phyloP scores from a whole-genome alignment of 2,113 vertebrate genomes.

The Sterrhoptilus dennistouni region DNA sequence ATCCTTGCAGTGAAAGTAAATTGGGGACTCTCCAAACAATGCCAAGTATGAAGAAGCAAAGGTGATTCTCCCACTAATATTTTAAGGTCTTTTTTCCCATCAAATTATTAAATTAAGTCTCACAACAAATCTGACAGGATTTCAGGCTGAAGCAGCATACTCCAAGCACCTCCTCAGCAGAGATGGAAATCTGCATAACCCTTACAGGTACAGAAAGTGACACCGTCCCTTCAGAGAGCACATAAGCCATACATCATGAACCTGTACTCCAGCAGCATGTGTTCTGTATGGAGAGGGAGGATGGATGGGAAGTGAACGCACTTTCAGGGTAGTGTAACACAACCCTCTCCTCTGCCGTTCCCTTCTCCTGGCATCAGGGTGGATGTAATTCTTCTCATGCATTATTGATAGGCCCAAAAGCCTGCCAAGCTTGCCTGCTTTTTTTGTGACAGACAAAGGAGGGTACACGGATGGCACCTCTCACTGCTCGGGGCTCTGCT shows the following conservation, averaged over 20 bases:
- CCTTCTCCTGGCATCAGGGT: constrained; percentile 67
- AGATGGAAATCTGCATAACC: not conserved
- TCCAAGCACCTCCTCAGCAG: not conserved
- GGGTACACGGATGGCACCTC: constrained; percentile 71
- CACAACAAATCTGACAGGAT: not conserved
- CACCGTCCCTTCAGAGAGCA: not conserved
- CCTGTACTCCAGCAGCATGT: not conserved
- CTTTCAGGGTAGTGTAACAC: constrained; percentile 39
- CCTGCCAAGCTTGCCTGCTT: constrained; percentile 72
- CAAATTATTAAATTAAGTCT: not conserved
- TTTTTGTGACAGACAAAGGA: constrained; percentile 73
- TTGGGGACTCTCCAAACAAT: not conserved
- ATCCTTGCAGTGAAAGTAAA: not conserved
- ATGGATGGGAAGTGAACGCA: not conserved
- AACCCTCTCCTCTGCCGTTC: constrained; percentile 1
- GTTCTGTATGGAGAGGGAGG: not conserved
- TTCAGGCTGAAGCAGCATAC: not conserved
- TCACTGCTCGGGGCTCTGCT: constrained; percentile 68
- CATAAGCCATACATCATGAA: not conserved
- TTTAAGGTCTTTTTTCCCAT: not conserved
- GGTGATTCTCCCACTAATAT: accelerated
- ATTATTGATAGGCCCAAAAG: constrained; percentile 83
- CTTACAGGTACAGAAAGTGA: not conserved
- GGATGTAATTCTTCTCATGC: constrained; percentile 73
- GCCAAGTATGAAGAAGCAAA: not conserved